These are phyloP conservation scores for Pelecanus crispus DNA, from an alignment of 2,113 vertebrate species.

Conservation along the genomic window DNA sequence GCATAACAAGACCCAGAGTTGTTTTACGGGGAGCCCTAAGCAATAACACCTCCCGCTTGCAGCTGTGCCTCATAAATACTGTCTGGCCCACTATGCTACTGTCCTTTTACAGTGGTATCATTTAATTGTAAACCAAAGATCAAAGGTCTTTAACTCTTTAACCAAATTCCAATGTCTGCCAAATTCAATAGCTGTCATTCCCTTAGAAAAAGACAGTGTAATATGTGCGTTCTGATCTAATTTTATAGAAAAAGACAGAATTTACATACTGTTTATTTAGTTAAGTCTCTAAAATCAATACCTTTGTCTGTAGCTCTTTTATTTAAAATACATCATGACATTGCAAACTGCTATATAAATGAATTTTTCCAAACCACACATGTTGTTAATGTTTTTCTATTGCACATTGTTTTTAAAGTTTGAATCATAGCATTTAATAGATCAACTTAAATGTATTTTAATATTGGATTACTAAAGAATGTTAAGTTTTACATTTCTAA, in stretches of 20 bases:
- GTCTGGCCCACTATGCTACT: constrained; percentile 55
- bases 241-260: constrained; percentile 95
- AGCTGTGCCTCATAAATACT: constrained; percentile 52
- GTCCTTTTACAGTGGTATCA: constrained; percentile 72
- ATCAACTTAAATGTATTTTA: constrained; percentile 83
- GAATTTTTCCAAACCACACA: constrained; percentile 88
- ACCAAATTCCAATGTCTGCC: constrained; percentile 96
- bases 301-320: constrained; percentile 95
- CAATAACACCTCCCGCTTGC: constrained; percentile 55
- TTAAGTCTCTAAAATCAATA: constrained; percentile 97
- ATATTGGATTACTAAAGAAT: constrained; percentile 86
- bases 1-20: not conserved
- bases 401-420: constrained; percentile 88
- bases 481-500: constrained; percentile 89
- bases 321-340: constrained; percentile 98
- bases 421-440: constrained; percentile 80
- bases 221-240: constrained; percentile 98
- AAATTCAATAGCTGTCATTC: constrained; percentile 99
- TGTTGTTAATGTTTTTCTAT: constrained; percentile 94
- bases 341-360: constrained; percentile 92
- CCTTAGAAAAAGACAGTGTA: constrained; percentile 85
- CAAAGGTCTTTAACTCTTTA: constrained; percentile 99
- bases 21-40: not conserved
- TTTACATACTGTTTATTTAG: constrained; percentile 99
- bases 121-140: constrained; percentile 86